Conservation (phyloP, 2,797 vertebrate genomes). For the Xyrichtys novacula region DNA sequence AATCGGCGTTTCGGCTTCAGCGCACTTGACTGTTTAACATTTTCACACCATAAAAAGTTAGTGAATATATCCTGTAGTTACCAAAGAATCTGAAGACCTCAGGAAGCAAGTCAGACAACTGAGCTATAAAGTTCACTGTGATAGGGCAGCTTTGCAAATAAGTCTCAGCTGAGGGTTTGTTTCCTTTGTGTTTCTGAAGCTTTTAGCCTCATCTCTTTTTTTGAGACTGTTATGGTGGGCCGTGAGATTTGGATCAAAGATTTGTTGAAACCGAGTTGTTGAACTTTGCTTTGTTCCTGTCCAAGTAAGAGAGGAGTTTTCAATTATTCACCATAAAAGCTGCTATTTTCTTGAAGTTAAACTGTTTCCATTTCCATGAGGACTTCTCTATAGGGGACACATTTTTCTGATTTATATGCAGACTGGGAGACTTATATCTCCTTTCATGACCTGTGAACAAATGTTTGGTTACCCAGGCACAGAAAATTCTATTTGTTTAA, state of each 20-base stretch:
- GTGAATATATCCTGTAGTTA: conserved; percentile 25
- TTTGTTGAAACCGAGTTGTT: too few relatives aligned
- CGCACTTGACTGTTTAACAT: conserved; percentile 3
- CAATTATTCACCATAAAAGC: not conserved
- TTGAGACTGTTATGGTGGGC: not conserved
- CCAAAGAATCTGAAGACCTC: conserved; percentile 2
- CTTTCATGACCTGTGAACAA: not conserved
- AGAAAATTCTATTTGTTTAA: not conserved
- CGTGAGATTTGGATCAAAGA: too few relatives aligned
- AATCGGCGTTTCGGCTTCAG: conserved; percentile 11
- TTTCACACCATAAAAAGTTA: conserved; percentile 25
- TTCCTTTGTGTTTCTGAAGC: not conserved
- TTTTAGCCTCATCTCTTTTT: not conserved
- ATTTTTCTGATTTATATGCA: not conserved
- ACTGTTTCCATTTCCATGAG: not conserved
- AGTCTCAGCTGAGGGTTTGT: not conserved
- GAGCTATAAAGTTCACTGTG: not conserved
- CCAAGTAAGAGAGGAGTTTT: too few relatives aligned
- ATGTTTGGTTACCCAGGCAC: not conserved
- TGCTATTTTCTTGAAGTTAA: not conserved
- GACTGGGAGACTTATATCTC: not conserved
- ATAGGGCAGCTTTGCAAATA: not conserved
- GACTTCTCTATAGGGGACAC: not conserved
- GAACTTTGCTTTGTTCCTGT: too few relatives aligned
- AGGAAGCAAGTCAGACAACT: conserved; percentile 1